Conservation (phyloP, 1,140 invertebrate genomes). For the Batillaria attramentaria region DNA sequence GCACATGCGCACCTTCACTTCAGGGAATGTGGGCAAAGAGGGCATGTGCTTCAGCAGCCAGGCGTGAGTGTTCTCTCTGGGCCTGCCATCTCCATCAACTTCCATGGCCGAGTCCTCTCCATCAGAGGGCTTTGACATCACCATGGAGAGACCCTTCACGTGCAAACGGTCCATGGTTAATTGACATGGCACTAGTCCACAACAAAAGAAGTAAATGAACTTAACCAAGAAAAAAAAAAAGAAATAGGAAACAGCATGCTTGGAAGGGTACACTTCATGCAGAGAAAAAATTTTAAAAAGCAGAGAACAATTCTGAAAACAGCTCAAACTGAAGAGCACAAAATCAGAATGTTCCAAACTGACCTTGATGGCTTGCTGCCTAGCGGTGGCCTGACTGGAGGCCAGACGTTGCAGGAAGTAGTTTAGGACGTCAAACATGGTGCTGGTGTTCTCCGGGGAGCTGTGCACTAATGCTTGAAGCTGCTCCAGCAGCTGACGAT, state of each 20-base stretch:
- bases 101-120: conserved; percentile 64
- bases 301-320: neutral
- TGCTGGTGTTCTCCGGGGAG: conserved; percentile 75
- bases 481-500: conserved; percentile 85
- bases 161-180: neutral
- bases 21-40: conserved; percentile 74
- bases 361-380: conserved; percentile 83
- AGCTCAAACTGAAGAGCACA: neutral
- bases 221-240: neutral
- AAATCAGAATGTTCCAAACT: neutral
- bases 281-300: neutral
- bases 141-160: conserved; percentile 78
- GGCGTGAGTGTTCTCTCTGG: conserved; percentile 58
- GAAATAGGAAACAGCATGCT: neutral
- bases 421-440: conserved; percentile 87
- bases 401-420: conserved; percentile 91
- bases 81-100: conserved; percentile 62
- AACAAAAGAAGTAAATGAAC: neutral
- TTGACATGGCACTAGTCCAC: neutral
- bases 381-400: conserved; percentile 83
- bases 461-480: conserved; percentile 75
- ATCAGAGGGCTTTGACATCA: conserved; percentile 72
- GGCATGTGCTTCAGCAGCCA: conserved; percentile 85
- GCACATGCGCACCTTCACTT: conserved; percentile 64
- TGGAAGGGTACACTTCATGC: neutral